These are phyloP conservation scores for Onchidella celtica DNA, from an alignment of 2,888 invertebrate species.

Conservation along the genomic window DNA sequence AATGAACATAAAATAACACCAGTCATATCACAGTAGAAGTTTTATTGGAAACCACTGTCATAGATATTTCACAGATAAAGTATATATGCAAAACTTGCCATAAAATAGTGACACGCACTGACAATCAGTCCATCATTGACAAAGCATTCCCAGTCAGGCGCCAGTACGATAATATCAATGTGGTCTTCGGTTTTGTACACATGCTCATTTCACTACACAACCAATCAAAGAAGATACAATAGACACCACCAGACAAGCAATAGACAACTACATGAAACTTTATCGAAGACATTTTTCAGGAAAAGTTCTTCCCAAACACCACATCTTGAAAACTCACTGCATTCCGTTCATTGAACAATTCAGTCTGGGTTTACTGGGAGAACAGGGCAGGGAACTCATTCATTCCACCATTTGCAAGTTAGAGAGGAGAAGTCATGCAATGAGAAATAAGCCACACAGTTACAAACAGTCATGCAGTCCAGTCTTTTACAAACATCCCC, in stretches of 20 bases:
- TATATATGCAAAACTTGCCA: background rate
- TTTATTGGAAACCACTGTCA: slow-evolving; percentile 30
- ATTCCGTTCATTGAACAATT: background rate
- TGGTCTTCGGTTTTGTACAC: background rate
- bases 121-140: background rate
- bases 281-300: background rate
- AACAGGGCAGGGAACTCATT: background rate
- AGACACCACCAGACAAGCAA: background rate
- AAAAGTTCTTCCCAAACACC: slow-evolving; percentile 15
- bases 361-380: background rate
- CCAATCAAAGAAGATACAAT: background rate
- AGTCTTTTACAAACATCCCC: background rate
- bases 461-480: background rate
- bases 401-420: background rate
- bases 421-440: background rate
- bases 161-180: background rate
- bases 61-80: background rate
- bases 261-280: slow-evolving; percentile 5
- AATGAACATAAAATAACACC: background rate
- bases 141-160: background rate
- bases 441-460: background rate
- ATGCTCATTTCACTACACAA: background rate
- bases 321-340: slow-evolving; percentile 13
- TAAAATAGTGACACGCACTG: background rate
- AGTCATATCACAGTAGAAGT: slow-evolving; percentile 7